Evolutionary conservation across 2,888 invertebrate species (phyloP).

Genomic region (Capitulum mitella): DNA sequence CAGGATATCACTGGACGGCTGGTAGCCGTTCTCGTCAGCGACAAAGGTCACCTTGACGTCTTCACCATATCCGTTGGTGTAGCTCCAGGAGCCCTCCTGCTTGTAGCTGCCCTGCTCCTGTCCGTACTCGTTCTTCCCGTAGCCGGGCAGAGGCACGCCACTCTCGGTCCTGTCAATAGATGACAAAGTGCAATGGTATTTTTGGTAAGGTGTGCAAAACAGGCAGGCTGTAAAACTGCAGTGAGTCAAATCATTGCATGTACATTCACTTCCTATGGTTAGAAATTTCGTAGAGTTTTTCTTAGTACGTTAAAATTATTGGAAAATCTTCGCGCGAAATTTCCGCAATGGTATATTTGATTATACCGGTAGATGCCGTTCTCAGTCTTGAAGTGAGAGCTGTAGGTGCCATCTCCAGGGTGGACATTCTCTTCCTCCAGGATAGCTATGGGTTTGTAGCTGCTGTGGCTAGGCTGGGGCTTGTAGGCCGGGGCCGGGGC

Average conservation of each 20-base stretch:
- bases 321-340: too few species aligned
- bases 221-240: too few species aligned
- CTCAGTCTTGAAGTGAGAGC: background rate
- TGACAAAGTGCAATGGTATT: too few species aligned
- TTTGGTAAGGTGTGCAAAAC: too few species aligned
- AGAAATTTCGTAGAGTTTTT: background rate
- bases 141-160: too few species aligned
- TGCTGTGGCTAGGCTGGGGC: background rate
- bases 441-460: background rate
- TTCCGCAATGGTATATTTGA: too few species aligned
- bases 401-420: slow-evolving; percentile 5
- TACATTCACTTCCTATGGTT: background rate
- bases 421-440: background rate
- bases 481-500: background rate
- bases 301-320: background rate
- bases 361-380: background rate
- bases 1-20: background rate
- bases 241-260: too few species aligned
- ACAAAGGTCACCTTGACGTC: background rate
- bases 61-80: background rate
- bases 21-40: slow-evolving; percentile 9
- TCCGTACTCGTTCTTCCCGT: background rate
- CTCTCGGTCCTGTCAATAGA: too few species aligned
- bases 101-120: background rate
- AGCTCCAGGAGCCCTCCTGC: slow-evolving; percentile 12